A percentile compares a stretch with the other conserved stretches of the same genome.
Conservation (phyloP, 2,113 vertebrate genomes). For the Calidris pygmaea region DNA sequence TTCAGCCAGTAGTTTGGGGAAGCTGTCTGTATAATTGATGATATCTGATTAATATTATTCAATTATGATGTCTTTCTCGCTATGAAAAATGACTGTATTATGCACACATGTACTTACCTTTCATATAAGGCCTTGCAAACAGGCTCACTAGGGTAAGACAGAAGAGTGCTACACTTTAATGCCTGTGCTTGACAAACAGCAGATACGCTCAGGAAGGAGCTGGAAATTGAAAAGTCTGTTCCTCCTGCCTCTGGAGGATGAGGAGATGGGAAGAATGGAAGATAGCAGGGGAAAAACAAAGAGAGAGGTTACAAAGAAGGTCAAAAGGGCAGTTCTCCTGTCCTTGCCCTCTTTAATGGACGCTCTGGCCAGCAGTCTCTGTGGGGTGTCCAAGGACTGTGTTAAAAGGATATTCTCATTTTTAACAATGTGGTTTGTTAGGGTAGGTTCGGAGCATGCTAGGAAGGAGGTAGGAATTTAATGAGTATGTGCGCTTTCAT, state of each 20-base stretch:
- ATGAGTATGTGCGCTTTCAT: not conserved
- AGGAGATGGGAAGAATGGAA: not conserved
- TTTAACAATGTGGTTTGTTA: not conserved
- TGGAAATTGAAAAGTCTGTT: conserved; percentile 41
- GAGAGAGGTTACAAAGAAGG: not conserved
- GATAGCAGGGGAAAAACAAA: not conserved
- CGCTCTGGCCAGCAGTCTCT: not conserved
- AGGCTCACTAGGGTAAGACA: not conserved
- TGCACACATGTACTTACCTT: conserved; percentile 4
- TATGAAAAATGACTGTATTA: conserved; percentile 43
- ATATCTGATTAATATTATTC: conserved; percentile 53
- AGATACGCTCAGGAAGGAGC: conserved; percentile 23
- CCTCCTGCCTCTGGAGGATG: not conserved
- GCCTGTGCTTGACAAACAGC: conserved; percentile 42
- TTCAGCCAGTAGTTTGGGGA: conserved; percentile 39
- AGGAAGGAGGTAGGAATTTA: not conserved
- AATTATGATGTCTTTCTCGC: conserved; percentile 24
- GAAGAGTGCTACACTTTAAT: not conserved
- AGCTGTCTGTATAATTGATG: conserved; percentile 49
- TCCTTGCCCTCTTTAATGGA: not conserved
- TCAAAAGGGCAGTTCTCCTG: conserved; percentile 7
- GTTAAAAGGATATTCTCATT: not conserved
- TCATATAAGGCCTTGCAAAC: not conserved
- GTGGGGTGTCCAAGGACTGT: not conserved
- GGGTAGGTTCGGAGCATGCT: not conserved